Evolutionary conservation across 2,888 invertebrate genomes (phyloP).

Genomic region (Cloeon dipterum): DNA sequence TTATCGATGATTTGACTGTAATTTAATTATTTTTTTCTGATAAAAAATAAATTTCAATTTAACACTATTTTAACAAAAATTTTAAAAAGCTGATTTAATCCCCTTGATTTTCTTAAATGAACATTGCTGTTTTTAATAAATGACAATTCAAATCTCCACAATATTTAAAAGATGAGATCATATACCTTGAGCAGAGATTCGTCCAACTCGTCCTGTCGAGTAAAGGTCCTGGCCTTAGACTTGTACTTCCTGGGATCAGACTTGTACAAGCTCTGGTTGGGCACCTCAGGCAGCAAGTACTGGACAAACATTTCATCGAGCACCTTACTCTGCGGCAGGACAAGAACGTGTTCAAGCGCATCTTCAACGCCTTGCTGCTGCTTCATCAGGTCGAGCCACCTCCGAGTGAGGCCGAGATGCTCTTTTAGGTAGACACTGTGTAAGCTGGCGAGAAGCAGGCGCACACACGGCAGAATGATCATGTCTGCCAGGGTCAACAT

Average conservation of each 20-base stretch:
- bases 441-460: slow-evolving; percentile 29
- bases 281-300: slow-evolving; percentile 22
- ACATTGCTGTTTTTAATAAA: too few relatives aligned
- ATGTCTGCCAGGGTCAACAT: slow-evolving; percentile 64
- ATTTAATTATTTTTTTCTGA: too few relatives aligned
- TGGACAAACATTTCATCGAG: slow-evolving; percentile 7
- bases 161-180: slow-evolving; percentile 9
- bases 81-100: too few relatives aligned
- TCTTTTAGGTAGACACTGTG: slow-evolving; percentile 15
- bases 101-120: too few relatives aligned
- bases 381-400: slow-evolving; percentile 32
- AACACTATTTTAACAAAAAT: too few relatives aligned
- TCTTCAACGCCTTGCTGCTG: slow-evolving; percentile 10
- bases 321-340: slow-evolving; percentile 5
- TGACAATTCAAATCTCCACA: too few relatives aligned
- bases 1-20: too few relatives aligned
- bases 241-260: slow-evolving; percentile 55
- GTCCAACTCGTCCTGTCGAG: slow-evolving; percentile 53
- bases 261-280: slow-evolving; percentile 47
- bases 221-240: slow-evolving; percentile 45
- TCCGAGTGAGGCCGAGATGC: slow-evolving; percentile 32
- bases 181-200: slow-evolving; percentile 25
- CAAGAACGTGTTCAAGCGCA: slow-evolving; percentile 8
- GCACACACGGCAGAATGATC: slow-evolving; percentile 47
- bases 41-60: too few relatives aligned